A percentile compares a stretch with the other conserved stretches of the same genome.
Conservation (phyloP, 92 coral and sea anemone species). For the Palythoa grandis region DNA sequence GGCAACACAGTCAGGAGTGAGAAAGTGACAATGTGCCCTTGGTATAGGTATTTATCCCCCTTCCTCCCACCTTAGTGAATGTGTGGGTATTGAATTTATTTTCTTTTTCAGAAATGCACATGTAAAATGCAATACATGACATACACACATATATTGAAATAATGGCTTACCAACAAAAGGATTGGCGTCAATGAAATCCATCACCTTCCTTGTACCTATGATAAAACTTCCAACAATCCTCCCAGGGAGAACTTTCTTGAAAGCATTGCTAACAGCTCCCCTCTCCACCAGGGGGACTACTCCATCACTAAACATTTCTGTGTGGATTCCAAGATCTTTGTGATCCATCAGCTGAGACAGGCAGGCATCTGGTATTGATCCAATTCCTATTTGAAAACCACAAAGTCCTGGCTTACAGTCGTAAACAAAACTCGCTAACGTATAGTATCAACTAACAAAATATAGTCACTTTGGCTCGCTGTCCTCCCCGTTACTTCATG, state of each 20-base stretch:
- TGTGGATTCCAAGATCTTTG: constrained; percentile 91
- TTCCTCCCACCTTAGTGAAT: too few relatives aligned
- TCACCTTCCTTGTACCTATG: constrained; percentile 87
- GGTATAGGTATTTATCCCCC: too few relatives aligned
- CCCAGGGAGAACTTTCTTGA: constrained; percentile 84
- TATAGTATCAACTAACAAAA: too few relatives aligned
- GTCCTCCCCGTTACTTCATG: too few relatives aligned
- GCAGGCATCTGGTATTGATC: constrained; percentile 91
- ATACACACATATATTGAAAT: neutral
- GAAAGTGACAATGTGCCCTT: too few relatives aligned
- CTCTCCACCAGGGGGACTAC: constrained; percentile 82
- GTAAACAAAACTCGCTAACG: neutral
- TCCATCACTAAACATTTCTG: constrained; percentile 99
- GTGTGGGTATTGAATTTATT: too few relatives aligned
- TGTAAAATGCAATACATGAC: too few relatives aligned
- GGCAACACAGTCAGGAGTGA: too few relatives aligned
- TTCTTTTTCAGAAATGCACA: too few relatives aligned
- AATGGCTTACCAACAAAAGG: constrained; percentile 89
- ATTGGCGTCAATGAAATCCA: constrained; percentile 89
- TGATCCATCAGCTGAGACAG: constrained; percentile 76
- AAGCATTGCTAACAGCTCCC: constrained; percentile 92
- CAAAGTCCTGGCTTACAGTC: neutral
- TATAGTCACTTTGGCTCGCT: too few relatives aligned
- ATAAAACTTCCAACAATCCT: constrained; percentile 92
- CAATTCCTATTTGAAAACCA: constrained; percentile 64